phyloP scores from a whole-genome alignment of 35 echinoderm and acorn worm species.

The Acanthaster planci region DNA sequence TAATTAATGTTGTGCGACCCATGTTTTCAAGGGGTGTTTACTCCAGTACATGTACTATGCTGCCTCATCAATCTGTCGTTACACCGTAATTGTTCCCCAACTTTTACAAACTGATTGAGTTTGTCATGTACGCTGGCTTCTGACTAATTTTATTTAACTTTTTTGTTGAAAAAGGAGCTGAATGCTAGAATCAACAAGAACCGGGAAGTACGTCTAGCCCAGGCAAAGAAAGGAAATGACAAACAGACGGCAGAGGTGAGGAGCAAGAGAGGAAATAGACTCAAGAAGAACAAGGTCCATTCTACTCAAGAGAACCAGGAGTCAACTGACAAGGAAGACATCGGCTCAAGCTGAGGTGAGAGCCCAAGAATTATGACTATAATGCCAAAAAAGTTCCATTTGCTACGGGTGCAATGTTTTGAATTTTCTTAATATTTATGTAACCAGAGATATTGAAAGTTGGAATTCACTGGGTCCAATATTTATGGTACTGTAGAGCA shows the following conservation, averaged over 20 bases:
- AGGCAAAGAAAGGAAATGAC: background rate
- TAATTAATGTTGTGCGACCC: too few relatives aligned
- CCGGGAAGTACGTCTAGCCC: background rate
- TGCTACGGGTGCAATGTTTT: too few relatives aligned
- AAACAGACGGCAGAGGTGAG: background rate
- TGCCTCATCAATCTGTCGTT: too few relatives aligned
- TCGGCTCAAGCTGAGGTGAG: constrained; percentile 10
- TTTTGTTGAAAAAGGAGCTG: background rate
- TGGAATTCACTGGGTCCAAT: too few relatives aligned
- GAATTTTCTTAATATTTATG: too few relatives aligned
- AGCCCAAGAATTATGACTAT: too few relatives aligned
- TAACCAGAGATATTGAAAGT: too few relatives aligned
- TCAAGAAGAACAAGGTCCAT: constrained; percentile 6
- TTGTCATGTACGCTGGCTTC: background rate
- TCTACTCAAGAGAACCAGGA: background rate
- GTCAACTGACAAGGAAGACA: background rate
- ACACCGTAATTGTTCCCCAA: too few relatives aligned
- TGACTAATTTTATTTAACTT: background rate
- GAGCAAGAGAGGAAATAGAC: constrained; percentile 4
- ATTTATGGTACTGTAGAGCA: too few relatives aligned
- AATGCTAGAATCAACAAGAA: background rate
- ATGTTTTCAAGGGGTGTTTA: too few relatives aligned
- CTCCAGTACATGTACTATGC: too few relatives aligned
- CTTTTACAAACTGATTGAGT: background rate
- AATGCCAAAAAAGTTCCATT: too few relatives aligned